These are phyloP conservation scores for Carapus acus DNA, from an alignment of 2,797 vertebrate species.

Conservation along the genomic window DNA sequence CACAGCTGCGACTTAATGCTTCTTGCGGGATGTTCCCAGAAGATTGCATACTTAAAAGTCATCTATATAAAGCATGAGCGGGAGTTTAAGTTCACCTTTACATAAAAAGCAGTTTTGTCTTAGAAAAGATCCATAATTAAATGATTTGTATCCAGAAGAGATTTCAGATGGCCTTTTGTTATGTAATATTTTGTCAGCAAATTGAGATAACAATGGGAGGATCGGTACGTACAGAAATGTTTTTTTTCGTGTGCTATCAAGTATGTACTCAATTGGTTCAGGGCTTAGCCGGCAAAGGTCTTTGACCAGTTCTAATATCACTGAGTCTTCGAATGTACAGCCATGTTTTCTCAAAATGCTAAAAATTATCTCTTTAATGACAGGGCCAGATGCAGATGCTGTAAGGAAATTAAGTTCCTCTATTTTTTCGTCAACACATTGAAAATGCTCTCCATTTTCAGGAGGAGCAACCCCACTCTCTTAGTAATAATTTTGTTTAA, in stretches of 20 bases:
- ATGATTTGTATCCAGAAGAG: constrained; percentile 18
- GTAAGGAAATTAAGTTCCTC: constrained; percentile 30
- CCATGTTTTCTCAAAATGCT: constrained; percentile 14
- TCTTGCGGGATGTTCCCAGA: too few relatives aligned
- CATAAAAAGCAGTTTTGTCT: too few relatives aligned
- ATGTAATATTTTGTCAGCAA: too few relatives aligned
- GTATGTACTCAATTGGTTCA: constrained; percentile 21
- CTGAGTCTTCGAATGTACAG: constrained; percentile 11
- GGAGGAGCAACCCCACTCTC: background rate
- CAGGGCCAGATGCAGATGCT: constrained; percentile 14
- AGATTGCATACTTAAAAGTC: too few relatives aligned
- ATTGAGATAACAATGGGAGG: constrained; percentile 14
- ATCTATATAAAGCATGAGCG: background rate
- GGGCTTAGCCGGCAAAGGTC: constrained; percentile 17
- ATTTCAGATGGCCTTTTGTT: too few relatives aligned
- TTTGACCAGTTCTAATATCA: constrained; percentile 23
- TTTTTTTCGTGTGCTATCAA: constrained; percentile 5
- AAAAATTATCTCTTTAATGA: constrained; percentile 10
- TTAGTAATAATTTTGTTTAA: background rate
- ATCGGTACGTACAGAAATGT: constrained; percentile 28
- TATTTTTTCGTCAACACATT: background rate
- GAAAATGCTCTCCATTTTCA: too few relatives aligned
- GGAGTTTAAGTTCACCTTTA: background rate
- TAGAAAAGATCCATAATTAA: too few relatives aligned
- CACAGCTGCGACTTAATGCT: too few relatives aligned